Conservation (phyloP, 2,113 vertebrate species). For the Callospermophilus lateralis region DNA sequence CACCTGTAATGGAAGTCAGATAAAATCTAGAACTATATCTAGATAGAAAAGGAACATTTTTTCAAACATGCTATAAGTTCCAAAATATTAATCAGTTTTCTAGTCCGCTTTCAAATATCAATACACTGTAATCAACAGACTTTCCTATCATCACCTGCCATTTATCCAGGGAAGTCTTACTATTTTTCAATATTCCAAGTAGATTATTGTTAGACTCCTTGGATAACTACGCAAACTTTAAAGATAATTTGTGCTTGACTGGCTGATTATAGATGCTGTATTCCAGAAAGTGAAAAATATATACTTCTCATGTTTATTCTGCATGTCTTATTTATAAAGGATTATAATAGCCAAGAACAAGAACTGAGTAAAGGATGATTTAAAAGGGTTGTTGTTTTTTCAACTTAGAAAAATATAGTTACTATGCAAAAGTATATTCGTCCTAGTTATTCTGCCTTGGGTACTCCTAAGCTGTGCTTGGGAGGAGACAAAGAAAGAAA, state of each 20-base stretch:
- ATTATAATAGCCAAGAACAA: not conserved
- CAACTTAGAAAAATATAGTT: not conserved
- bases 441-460: not conserved
- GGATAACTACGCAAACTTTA: not conserved
- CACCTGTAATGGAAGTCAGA: not conserved
- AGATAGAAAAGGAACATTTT: not conserved
- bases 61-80: not conserved
- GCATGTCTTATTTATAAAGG: not conserved
- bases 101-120: not conserved
- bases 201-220: not conserved
- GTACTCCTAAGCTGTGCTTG: not conserved
- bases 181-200: not conserved
- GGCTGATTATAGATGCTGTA: not conserved
- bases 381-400: not conserved
- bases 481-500: not conserved
- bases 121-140: not conserved
- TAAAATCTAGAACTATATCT: not conserved
- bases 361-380: not conserved
- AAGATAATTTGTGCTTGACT: not conserved
- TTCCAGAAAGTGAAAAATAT: not conserved
- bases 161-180: not conserved
- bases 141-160: not conserved
- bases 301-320: not conserved
- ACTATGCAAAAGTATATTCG: not conserved
- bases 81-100: not conserved